Evolutionary conservation across 1,140 invertebrate genomes (phyloP).

Genomic region (Zophobas morio): DNA sequence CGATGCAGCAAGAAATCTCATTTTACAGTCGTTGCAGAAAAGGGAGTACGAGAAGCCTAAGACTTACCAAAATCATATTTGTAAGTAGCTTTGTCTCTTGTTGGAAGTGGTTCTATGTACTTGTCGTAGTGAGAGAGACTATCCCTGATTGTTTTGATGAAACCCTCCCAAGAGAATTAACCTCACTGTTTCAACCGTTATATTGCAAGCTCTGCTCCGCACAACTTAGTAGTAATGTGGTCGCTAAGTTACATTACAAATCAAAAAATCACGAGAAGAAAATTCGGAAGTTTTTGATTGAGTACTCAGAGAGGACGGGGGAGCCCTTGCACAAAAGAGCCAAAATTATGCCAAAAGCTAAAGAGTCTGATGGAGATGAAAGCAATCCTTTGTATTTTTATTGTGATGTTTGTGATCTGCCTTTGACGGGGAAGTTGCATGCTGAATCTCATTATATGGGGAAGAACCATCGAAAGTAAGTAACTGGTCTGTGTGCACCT

Average conservation of each 20-base stretch:
- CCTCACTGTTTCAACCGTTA: conserved; percentile 66
- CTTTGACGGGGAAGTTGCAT: conserved; percentile 67
- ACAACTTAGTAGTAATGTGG: conserved; percentile 66
- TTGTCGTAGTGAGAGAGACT: conserved; percentile 22
- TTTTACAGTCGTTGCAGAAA: conserved; percentile 52
- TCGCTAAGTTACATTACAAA: conserved; percentile 68
- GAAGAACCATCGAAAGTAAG: conserved; percentile 67
- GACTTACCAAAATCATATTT: conserved; percentile 52
- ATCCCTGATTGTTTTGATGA: conserved; percentile 57
- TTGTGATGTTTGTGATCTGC: conserved; percentile 68
- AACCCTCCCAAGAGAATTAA: conserved; percentile 67
- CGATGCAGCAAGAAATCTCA: conserved; percentile 38
- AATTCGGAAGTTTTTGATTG: conserved; percentile 66
- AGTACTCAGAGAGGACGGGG: conserved; percentile 61
- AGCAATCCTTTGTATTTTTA: conserved; percentile 64
- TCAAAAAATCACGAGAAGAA: conserved; percentile 69
- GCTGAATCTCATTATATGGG: conserved; percentile 69
- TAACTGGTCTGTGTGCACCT: conserved; percentile 4
- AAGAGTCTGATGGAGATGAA: conserved; percentile 54
- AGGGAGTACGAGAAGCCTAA: conserved; percentile 53
- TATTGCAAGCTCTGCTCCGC: conserved; percentile 67
- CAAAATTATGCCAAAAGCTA: conserved; percentile 10
- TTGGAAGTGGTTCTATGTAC: neutral
- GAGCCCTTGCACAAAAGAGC: conserved; percentile 62
- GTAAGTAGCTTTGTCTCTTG: conserved; percentile 45